These are phyloP conservation scores for Drosophila rellima DNA, from an alignment of 2,888 invertebrate species.

Conservation along the genomic window DNA sequence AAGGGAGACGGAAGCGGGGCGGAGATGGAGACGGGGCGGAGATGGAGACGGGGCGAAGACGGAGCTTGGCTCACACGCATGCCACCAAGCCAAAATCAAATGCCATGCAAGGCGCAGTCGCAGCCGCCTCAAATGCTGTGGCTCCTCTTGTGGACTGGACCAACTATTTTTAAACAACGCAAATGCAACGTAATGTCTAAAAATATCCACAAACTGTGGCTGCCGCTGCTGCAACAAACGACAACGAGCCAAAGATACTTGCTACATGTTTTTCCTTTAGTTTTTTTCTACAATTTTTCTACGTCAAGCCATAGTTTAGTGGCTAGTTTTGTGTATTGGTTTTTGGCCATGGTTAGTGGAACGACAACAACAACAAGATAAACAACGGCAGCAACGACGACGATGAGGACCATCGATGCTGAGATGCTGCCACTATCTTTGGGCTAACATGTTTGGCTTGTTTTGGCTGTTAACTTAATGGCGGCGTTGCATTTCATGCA, in stretches of 20 bases:
- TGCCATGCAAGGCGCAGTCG: constrained; percentile 37
- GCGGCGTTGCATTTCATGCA: constrained; percentile 52
- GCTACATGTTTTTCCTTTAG: constrained; percentile 37
- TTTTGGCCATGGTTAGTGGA: constrained; percentile 77
- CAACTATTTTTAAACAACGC: constrained; percentile 74
- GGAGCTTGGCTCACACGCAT: constrained; percentile 16
- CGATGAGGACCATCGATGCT: constrained; percentile 40
- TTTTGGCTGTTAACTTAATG: constrained; percentile 68
- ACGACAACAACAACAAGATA: constrained; percentile 42
- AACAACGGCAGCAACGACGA: not conserved
- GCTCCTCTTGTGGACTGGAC: constrained; percentile 38
- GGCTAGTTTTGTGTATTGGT: constrained; percentile 39
- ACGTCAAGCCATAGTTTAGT: constrained; percentile 47
- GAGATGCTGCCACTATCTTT: constrained; percentile 45
- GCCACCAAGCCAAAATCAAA: constrained; percentile 52
- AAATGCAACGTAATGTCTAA: constrained; percentile 73
- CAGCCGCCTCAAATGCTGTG: constrained; percentile 22
- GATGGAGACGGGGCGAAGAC: constrained; percentile 5
- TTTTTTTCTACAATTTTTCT: constrained; percentile 68
- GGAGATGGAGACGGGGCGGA: not conserved
- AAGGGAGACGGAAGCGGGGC: not conserved
- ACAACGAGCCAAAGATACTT: constrained; percentile 38
- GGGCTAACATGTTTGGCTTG: constrained; percentile 74
- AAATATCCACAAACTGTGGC: constrained; percentile 57
- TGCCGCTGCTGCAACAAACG: constrained; percentile 26